phyloP scores from a whole-genome alignment of 1,140 invertebrate species.

The Agraylea sexmaculata region DNA sequence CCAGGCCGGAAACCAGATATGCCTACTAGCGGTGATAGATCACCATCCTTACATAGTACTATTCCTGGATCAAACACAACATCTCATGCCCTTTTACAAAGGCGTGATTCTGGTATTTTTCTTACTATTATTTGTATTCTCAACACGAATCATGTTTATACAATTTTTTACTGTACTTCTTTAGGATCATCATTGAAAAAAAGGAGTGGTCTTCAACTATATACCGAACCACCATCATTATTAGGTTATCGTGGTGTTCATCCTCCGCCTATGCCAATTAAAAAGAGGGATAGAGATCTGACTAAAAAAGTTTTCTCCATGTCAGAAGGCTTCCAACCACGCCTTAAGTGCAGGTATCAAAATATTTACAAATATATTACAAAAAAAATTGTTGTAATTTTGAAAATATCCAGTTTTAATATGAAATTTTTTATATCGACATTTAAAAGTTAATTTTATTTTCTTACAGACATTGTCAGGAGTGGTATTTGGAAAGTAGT shows the following conservation, averaged over 20 bases:
- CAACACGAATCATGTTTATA: neutral
- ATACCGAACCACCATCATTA: conserved; percentile 15
- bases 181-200: conserved; percentile 20
- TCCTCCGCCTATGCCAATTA: conserved; percentile 38
- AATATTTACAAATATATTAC: too few species aligned
- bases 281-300: conserved; percentile 26
- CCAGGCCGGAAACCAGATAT: conserved; percentile 49
- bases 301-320: conserved; percentile 15
- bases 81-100: conserved; percentile 22
- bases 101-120: conserved; percentile 29
- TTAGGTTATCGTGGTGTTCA: conserved; percentile 15
- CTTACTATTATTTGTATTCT: neutral
- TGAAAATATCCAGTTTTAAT: neutral
- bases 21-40: conserved; percentile 23
- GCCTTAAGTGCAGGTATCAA: conserved; percentile 33
- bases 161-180: neutral
- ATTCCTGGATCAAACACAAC: conserved; percentile 10
- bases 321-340: conserved; percentile 27
- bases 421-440: neutral
- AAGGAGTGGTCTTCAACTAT: conserved; percentile 17
- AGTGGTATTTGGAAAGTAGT: conserved; percentile 63
- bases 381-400: too few species aligned
- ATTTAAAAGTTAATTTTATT: conserved; percentile 2
- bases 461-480: conserved; percentile 51
- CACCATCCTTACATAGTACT: conserved; percentile 15